These are phyloP conservation scores for Pterocles gutturalis DNA, from an alignment of 2,113 vertebrate genomes.

Conservation along the genomic window DNA sequence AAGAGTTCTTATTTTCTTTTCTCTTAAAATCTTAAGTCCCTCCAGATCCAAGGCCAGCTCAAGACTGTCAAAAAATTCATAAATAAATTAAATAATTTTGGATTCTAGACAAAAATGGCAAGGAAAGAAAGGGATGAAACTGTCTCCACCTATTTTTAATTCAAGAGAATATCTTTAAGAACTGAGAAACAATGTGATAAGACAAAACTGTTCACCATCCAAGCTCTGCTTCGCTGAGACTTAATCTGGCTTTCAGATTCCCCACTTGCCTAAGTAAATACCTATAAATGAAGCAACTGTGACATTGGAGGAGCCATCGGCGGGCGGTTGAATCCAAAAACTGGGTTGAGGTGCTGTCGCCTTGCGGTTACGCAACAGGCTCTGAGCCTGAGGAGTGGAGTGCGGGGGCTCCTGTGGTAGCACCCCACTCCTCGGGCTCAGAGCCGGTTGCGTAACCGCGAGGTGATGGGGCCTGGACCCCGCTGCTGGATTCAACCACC, in stretches of 20 bases:
- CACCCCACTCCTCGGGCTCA: too few species aligned
- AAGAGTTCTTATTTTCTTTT: neutral
- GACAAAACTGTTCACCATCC: neutral
- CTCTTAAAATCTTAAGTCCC: neutral
- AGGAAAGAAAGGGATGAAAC: neutral
- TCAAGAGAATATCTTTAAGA: neutral
- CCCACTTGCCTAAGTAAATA: neutral
- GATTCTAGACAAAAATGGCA: neutral
- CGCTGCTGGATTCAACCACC: too few species aligned
- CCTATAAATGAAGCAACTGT: neutral
- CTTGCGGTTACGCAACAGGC: too few species aligned
- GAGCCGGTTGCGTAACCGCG: too few species aligned
- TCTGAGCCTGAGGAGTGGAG: too few species aligned
- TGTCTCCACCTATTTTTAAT: neutral
- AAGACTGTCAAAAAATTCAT: neutral
- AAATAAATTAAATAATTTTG: neutral
- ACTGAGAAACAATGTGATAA: neutral
- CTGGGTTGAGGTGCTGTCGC: too few species aligned
- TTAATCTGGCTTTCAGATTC: neutral
- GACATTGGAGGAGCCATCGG: neutral
- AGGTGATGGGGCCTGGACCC: too few species aligned
- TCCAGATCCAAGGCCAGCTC: neutral
- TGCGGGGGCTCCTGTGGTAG: too few species aligned
- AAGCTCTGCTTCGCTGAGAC: neutral
- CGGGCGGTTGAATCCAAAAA: too few species aligned